Conservation (phyloP, 2,113 vertebrate species). For the Aspidoscelis tigris region DNA sequence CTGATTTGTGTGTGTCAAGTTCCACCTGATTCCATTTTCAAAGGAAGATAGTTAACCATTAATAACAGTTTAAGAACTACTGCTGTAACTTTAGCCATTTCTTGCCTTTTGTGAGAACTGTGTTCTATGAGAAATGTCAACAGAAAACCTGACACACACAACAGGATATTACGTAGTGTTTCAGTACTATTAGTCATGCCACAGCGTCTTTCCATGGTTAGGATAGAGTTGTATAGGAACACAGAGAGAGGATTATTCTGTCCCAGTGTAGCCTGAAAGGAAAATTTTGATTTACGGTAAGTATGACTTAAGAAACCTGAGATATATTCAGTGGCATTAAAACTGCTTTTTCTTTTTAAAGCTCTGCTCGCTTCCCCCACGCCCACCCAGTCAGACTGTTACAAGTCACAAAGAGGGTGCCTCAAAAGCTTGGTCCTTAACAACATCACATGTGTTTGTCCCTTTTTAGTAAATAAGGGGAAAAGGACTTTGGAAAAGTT, state of each 20-base stretch:
- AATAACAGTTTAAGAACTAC: constrained; percentile 59
- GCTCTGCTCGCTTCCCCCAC: background rate
- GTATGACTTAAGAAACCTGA: constrained; percentile 36
- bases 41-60: constrained; percentile 40
- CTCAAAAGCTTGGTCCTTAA: constrained; percentile 26
- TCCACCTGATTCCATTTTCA: constrained; percentile 50
- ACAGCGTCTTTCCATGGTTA: background rate
- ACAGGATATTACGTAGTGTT: constrained; percentile 45
- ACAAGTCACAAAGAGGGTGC: constrained; percentile 40
- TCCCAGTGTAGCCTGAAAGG: constrained; percentile 30
- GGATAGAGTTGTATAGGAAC: background rate
- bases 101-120: constrained; percentile 32
- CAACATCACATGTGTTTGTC: background rate
- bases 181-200: constrained; percentile 43
- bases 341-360: constrained; percentile 27
- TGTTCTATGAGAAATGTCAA: constrained; percentile 51
- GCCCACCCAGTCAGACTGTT: background rate
- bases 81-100: constrained; percentile 50
- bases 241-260: constrained; percentile 22
- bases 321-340: constrained; percentile 34
- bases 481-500: no score
- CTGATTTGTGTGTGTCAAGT: constrained; percentile 49
- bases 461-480: background rate
- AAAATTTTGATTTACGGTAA: constrained; percentile 36
- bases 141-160: constrained; percentile 40